phyloP scores from a whole-genome alignment of 2,113 vertebrate species.

The Phalacrocorax pelagicus region DNA sequence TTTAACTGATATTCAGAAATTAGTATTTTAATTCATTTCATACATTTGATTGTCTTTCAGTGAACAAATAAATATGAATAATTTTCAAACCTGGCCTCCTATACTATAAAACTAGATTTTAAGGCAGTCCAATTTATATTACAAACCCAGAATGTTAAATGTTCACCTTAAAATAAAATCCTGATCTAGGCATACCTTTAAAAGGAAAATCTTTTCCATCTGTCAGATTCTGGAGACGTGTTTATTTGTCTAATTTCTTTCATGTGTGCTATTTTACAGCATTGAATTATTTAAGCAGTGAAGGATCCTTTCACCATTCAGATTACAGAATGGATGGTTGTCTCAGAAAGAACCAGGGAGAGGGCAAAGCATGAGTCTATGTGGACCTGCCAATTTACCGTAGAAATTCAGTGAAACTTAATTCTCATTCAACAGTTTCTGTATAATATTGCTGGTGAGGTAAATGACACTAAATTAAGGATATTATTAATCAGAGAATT shows the following conservation, averaged over 20 bases:
- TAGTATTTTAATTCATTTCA: background rate
- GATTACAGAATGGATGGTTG: background rate
- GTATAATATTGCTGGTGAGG: background rate
- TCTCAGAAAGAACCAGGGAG: background rate
- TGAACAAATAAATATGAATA: background rate
- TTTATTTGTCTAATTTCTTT: background rate
- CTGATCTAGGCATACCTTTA: rapidly evolving
- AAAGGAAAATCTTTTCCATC: background rate
- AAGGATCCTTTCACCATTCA: background rate
- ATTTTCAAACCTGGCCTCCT: background rate
- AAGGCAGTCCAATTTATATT: background rate
- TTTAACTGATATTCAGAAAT: background rate
- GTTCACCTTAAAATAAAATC: background rate
- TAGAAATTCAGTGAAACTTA: background rate
- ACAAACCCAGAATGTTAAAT: background rate
- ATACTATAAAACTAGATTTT: background rate
- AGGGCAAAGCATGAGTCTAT: rapidly evolving
- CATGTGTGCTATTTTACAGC: background rate
- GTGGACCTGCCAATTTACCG: background rate
- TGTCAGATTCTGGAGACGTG: background rate
- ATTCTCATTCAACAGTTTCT: background rate
- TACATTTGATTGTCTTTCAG: background rate
- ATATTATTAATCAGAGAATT: background rate
- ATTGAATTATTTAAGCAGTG: background rate
- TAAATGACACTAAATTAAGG: background rate